Base-by-base conservation (phyloP, 2,888 invertebrate genomes). In the Crocallis elinguaria region DNA sequence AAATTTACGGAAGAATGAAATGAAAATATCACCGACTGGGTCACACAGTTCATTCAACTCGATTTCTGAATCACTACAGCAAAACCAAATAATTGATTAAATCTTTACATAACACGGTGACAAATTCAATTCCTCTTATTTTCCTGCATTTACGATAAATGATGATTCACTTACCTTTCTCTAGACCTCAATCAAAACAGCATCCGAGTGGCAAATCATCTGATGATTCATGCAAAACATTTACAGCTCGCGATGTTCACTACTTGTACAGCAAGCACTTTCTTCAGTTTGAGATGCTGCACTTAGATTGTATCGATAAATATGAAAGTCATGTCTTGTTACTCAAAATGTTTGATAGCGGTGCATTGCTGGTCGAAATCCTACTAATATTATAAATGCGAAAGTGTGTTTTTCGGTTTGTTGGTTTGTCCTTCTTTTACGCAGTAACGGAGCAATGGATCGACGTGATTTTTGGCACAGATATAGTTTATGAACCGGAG, bases 81-180 rank as follows among this genome's bases (percentile, higher is more conserved):
- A 27, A 27, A 32, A n/a, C n/a, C n/a, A n/a, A n/a, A n/a, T n/a
- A n/a, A n/a, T n/a, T n/a, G n/a, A n/a, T n/a, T n/a, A n/a, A n/a
- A n/a, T n/a, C n/a, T n/a, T n/a, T n/a, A n/a, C n/a, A n/a, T 13
- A 13, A 30, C 13, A 35, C 14, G 0, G 5, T 27, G 7, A 19
- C 3, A 29, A 14, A n/a, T 23, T 37, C 29, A 35, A 3, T 25
- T 36, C 7, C 8, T 38, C 11, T 29, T 17, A 29, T 27, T 41
- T 42, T 29, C 4, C 36, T 27, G n/a, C 7, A n/a, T 0, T 42
- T 33, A 11, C n/a, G 11, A 36, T 9, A 17, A 49, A 44, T 45
- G 19, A 49, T 33, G 57, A 57, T 36, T 57, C 57, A 52, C 49
- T 27, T 30, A 30, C 43, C 43, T 58, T 54, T 54, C 54, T 41